These are phyloP conservation scores for Tenodera sinensis DNA, from an alignment of 2,888 invertebrate species.

Conservation along the genomic window DNA sequence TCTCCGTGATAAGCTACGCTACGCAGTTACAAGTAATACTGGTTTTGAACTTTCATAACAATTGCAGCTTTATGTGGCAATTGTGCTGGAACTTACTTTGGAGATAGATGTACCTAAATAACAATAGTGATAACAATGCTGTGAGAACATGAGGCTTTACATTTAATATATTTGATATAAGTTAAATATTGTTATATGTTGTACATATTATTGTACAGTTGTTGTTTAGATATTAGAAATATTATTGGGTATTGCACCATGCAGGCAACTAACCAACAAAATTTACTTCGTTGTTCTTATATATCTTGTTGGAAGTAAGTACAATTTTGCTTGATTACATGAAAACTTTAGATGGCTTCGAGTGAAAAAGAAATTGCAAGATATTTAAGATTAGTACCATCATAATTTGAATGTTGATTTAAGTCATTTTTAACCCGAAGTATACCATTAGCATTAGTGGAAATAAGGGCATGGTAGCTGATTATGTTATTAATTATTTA, in stretches of 20 bases:
- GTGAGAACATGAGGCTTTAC: background rate
- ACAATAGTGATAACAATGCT: background rate
- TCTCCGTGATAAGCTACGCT: slow-evolving; percentile 90
- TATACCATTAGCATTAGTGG: no score
- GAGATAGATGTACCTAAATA: background rate
- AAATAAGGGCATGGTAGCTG: no score
- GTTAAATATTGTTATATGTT: background rate
- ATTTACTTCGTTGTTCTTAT: background rate
- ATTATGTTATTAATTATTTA: no score
- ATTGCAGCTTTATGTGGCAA: background rate
- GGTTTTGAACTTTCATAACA: slow-evolving; percentile 96
- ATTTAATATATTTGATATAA: background rate
- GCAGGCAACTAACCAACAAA: background rate
- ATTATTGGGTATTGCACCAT: background rate
- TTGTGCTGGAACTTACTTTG: background rate
- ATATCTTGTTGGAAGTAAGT: no score
- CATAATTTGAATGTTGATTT: no score
- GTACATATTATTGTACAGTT: background rate
- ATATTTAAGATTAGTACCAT: no score
- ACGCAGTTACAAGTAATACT: slow-evolving; percentile 96
- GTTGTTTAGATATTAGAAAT: background rate
- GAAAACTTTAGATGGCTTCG: no score
- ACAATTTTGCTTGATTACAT: no score
- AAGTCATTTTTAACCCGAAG: no score
- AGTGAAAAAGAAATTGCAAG: no score